phyloP scores from a whole-genome alignment of 2,888 invertebrate species.

The Apodemia duryi region DNA sequence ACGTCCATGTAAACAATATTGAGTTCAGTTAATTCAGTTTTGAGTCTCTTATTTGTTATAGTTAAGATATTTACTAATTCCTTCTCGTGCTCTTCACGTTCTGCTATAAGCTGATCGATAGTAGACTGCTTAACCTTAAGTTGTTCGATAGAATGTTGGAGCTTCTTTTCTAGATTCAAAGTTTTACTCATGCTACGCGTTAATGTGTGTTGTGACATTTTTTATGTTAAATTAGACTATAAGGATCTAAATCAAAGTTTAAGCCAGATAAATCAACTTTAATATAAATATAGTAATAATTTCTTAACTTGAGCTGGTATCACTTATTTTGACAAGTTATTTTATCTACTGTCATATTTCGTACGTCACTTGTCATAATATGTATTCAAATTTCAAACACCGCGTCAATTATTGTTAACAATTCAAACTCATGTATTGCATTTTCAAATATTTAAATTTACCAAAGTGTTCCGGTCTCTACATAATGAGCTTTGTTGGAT shows the following conservation, averaged over 20 bases:
- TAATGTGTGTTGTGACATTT: background rate
- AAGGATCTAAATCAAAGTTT: background rate
- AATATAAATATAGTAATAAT: background rate
- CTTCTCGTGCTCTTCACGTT: background rate
- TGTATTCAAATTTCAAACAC: no score
- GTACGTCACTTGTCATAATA: no score
- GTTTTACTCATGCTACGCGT: background rate
- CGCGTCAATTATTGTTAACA: no score
- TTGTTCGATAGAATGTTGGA: background rate
- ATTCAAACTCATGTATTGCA: no score
- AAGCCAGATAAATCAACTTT: background rate
- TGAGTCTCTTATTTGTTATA: background rate
- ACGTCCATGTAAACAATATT: slow-evolving; percentile 1
- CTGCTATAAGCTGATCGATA: background rate
- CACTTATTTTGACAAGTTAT: background rate
- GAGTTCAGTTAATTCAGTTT: background rate
- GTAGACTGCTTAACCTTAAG: background rate
- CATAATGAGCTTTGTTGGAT: no score
- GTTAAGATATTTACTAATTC: background rate
- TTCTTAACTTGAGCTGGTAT: background rate
- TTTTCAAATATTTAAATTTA: no score
- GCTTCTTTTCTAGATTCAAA: background rate
- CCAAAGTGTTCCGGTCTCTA: no score
- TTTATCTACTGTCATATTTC: background rate
- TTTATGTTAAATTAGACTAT: background rate